These are phyloP conservation scores for Phortica variegata DNA, from an alignment of 1,140 invertebrate genomes.

Conservation along the genomic window DNA sequence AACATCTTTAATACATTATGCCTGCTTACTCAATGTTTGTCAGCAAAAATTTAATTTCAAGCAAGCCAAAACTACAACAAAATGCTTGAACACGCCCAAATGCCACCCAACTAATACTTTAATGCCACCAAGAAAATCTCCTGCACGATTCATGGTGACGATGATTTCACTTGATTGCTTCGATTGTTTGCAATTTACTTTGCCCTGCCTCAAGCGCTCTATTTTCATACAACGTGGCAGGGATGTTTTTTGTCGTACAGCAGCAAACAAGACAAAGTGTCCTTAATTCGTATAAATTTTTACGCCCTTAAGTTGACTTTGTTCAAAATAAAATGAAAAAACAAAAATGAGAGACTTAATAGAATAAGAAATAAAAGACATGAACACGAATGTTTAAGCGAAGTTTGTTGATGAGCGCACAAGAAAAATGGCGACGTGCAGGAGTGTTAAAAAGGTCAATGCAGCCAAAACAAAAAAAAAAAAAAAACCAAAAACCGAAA, in stretches of 20 bases:
- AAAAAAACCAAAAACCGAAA: not conserved
- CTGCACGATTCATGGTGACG: conserved; percentile 29
- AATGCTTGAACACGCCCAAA: not conserved
- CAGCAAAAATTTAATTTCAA: conserved; percentile 1
- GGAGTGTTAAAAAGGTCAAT: too few species aligned
- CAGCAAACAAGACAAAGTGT: conserved; percentile 15
- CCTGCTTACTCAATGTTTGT: too few species aligned
- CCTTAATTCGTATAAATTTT: conserved; percentile 28
- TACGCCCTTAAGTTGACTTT: conserved; percentile 3
- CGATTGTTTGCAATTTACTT: conserved; percentile 43
- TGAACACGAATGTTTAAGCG: not conserved
- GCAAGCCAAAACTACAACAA: not conserved
- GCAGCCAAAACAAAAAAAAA: too few species aligned
- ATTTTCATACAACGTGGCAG: conserved; percentile 19
- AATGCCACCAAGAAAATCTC: conserved; percentile 42
- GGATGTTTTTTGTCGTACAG: not conserved
- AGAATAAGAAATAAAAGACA: not conserved
- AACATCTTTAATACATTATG: too few species aligned
- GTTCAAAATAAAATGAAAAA: too few species aligned
- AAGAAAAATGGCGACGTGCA: not conserved
- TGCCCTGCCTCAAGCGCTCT: conserved; percentile 15
- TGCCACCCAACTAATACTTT: conserved; percentile 19
- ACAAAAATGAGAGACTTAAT: too few species aligned
- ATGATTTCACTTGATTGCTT: conserved; percentile 50
- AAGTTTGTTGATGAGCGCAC: too few species aligned